Conservation (phyloP, 1,140 invertebrate species). For the Drosophila lini region DNA sequence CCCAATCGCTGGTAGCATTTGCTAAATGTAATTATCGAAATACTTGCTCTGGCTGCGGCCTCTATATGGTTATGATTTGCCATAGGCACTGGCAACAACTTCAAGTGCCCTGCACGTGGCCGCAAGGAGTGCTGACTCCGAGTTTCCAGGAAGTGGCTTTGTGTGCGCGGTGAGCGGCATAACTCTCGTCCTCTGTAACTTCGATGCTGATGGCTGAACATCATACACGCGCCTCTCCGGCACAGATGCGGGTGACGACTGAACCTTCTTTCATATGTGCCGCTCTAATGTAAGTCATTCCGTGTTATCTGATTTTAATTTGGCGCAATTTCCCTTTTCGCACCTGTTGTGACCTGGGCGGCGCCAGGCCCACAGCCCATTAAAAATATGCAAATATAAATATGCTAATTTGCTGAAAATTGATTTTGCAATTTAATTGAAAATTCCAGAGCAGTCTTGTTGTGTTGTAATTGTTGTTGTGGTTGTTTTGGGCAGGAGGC, state of each 20-base stretch:
- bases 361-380: conserved; percentile 15
- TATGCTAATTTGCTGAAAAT: conserved; percentile 80
- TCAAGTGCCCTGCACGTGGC: conserved; percentile 60
- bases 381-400: conserved; percentile 78
- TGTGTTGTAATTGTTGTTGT: conserved; percentile 43
- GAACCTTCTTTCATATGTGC: conserved; percentile 7
- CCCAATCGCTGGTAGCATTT: conserved; percentile 47
- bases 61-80: conserved; percentile 28
- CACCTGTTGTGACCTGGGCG: conserved; percentile 71
- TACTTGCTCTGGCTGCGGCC: conserved; percentile 51
- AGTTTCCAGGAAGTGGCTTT: conserved; percentile 15
- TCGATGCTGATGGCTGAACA: conserved; percentile 10
- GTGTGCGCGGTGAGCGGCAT: conserved; percentile 15
- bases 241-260: conserved; percentile 50
- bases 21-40: conserved; percentile 78
- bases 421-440: conserved; percentile 82
- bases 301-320: conserved; percentile 81
- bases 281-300: conserved; percentile 64
- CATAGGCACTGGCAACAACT: conserved; percentile 22
- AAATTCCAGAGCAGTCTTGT: conserved; percentile 52
- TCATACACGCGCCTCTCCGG: conserved; percentile 31
- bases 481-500: conserved; percentile 26
- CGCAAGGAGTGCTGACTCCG: conserved; percentile 48
- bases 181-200: conserved; percentile 8
- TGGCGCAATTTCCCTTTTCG: conserved; percentile 74